A percentile compares a stretch with the other conserved stretches of the same genome.
Evolutionary conservation across 2,113 vertebrate species (phyloP).

Genomic region (Tursiops truncatus): DNA sequence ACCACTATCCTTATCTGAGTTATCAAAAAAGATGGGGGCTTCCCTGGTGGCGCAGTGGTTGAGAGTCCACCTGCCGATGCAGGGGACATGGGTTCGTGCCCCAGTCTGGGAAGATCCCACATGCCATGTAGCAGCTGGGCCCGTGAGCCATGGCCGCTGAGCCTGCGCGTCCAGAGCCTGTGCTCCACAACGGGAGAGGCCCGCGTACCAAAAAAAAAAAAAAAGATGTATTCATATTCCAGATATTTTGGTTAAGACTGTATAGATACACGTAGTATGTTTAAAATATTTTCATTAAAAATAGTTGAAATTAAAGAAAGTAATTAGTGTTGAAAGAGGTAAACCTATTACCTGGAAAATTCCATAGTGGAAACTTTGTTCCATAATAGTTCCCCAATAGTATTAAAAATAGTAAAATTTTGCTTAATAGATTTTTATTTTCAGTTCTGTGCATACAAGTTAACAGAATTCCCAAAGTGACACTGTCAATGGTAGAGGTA

Average conservation of each 20-base stretch:
- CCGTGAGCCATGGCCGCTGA: no score
- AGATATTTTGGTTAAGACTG: not conserved
- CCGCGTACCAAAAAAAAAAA: not conserved
- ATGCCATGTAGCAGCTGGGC: no score
- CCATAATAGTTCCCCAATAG: not conserved
- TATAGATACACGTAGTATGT: not conserved
- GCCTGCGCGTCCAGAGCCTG: no score
- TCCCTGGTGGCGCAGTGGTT: no score
- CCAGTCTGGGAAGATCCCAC: no score
- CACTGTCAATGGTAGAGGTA: not conserved
- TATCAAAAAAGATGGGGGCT: not conserved
- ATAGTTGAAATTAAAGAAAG: not conserved
- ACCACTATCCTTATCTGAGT: not conserved
- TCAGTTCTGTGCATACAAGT: not conserved
- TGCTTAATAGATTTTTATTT: not conserved
- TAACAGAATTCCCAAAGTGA: not conserved
- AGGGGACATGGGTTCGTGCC: no score
- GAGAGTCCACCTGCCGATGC: no score
- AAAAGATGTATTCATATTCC: not conserved
- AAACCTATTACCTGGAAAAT: not conserved
- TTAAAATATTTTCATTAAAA: slow-evolving; percentile 32
- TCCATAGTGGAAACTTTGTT: not conserved
- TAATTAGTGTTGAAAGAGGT: not conserved
- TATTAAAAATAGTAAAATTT: slow-evolving; percentile 33
- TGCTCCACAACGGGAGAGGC: no score